Evolutionary conservation across 2,113 vertebrate genomes (phyloP).

Genomic region (Toxotes chatareus): DNA sequence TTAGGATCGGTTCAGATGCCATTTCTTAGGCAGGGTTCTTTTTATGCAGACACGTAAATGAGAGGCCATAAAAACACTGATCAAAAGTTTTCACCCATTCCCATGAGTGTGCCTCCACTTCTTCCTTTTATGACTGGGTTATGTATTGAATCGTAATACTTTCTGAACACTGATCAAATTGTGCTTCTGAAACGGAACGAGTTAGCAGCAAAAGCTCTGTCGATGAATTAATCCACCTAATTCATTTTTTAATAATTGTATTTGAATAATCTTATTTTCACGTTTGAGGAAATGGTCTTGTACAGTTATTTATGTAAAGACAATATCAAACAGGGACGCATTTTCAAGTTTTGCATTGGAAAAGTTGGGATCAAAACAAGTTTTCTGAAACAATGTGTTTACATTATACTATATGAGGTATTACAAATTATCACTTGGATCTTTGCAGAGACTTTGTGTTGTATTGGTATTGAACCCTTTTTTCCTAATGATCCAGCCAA

Average conservation of each 20-base stretch:
- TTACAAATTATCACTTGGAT: neutral
- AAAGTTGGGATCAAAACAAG: neutral
- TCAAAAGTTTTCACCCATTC: neutral
- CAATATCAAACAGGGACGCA: too few relatives aligned
- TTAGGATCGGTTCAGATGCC: neutral
- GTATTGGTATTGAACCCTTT: neutral
- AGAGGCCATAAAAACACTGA: neutral
- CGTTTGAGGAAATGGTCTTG: neutral
- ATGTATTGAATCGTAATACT: neutral
- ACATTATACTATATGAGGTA: neutral
- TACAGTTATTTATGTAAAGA: too few relatives aligned
- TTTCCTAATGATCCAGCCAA: neutral
- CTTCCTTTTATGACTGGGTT: neutral
- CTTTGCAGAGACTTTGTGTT: neutral
- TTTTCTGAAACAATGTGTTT: neutral
- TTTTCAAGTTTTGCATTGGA: neutral
- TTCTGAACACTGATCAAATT: neutral
- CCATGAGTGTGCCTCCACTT: neutral
- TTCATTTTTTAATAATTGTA: neutral
- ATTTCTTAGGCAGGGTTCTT: neutral
- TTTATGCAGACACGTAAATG: neutral
- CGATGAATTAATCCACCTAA: neutral
- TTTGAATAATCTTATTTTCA: neutral
- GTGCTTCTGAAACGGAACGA: neutral
- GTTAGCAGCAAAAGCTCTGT: neutral